Conservation (phyloP, 2,113 vertebrate genomes). For the pig (Sus scrofa) region T2T-Sscrofa CM000815.6:104951001-104951500, state of each 20-base stretch:
- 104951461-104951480: background rate
- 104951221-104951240: background rate
- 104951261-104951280: background rate
- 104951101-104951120: conserved; percentile 36
- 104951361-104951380: background rate
- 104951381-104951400: background rate
- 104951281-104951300: background rate
- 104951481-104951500: background rate
- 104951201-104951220: background rate
- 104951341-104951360: background rate
- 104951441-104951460: background rate
- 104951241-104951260: background rate
- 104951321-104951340: background rate
- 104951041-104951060: background rate
- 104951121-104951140: conserved; percentile 47
- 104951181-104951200: background rate
- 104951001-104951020: background rate
- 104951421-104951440: background rate
- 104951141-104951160: conserved; percentile 57
- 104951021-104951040: background rate
- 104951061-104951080: background rate
- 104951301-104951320: background rate
- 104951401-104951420: background rate
- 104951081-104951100: conserved; percentile 24
- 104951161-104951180: conserved; percentile 48